phyloP scores from a whole-genome alignment of 2,113 vertebrate species.

The Cricetomys ansorgei region DNA sequence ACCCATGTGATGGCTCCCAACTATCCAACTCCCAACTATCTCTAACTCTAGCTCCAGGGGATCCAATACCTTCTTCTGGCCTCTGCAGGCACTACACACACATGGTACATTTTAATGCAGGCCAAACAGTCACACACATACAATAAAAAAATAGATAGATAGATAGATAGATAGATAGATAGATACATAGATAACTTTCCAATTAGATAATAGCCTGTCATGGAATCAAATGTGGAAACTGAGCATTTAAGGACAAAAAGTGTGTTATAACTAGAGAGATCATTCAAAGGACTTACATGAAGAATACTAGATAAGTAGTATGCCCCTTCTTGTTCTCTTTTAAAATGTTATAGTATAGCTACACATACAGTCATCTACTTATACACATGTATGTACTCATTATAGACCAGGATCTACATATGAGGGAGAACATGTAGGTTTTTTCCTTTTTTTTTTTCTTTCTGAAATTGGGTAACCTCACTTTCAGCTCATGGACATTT shows the following conservation, averaged over 20 bases:
- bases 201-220: neutral
- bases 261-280: neutral
- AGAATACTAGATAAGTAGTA: neutral
- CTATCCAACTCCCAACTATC: neutral
- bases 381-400: no score
- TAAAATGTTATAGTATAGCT: neutral
- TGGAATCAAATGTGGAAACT: neutral
- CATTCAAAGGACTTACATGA: neutral
- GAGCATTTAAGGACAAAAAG: neutral
- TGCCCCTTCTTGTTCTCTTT: neutral
- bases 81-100: neutral
- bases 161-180: neutral
- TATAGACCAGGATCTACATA: no score
- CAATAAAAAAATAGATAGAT: neutral
- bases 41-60: neutral
- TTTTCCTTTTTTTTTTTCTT: no score
- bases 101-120: neutral
- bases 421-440: no score
- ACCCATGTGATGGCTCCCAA: neutral
- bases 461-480: no score
- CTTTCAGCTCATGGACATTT: neutral
- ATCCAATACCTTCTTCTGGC: neutral
- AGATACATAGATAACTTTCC: neutral
- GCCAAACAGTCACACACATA: neutral
- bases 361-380: neutral